Conservation (phyloP, 2,797 vertebrate genomes). For the Lates japonicus region DNA sequence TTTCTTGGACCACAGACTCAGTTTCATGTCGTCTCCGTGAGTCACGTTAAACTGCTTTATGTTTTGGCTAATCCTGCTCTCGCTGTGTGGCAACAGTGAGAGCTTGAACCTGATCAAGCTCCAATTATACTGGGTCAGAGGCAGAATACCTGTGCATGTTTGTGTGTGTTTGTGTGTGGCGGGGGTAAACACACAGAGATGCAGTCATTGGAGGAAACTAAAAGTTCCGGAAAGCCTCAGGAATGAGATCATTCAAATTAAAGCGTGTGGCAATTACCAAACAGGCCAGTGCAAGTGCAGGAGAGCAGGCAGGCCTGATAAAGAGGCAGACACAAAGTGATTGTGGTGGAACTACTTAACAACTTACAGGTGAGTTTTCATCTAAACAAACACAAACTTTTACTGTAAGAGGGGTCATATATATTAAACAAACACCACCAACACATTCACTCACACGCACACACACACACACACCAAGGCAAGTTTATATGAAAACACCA, state of each 20-base stretch:
- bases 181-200: constrained; percentile 67
- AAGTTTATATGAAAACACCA: constrained; percentile 55
- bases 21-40: constrained; percentile 51
- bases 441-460: neutral
- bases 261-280: constrained; percentile 73
- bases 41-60: constrained; percentile 35
- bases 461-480: neutral
- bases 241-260: constrained; percentile 81
- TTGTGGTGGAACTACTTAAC: constrained; percentile 67
- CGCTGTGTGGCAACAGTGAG: constrained; percentile 20
- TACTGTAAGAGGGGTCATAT: neutral
- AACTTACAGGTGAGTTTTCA: constrained; percentile 73
- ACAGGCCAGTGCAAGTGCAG: constrained; percentile 68
- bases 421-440: constrained; percentile 27
- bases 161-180: constrained; percentile 26
- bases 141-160: constrained; percentile 32
- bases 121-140: constrained; percentile 36
- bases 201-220: constrained; percentile 70
- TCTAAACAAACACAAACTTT: constrained; percentile 63
- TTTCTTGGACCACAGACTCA: constrained; percentile 67
- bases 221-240: constrained; percentile 70
- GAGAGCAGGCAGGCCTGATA: constrained; percentile 57
- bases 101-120: constrained; percentile 32
- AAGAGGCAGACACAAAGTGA: constrained; percentile 54
- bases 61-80: constrained; percentile 13